Evolutionary conservation across 2,113 vertebrate genomes (phyloP), one percentile per base, ranked within the genome.

Genomic region (Phrynosoma blainvillii): DNA sequence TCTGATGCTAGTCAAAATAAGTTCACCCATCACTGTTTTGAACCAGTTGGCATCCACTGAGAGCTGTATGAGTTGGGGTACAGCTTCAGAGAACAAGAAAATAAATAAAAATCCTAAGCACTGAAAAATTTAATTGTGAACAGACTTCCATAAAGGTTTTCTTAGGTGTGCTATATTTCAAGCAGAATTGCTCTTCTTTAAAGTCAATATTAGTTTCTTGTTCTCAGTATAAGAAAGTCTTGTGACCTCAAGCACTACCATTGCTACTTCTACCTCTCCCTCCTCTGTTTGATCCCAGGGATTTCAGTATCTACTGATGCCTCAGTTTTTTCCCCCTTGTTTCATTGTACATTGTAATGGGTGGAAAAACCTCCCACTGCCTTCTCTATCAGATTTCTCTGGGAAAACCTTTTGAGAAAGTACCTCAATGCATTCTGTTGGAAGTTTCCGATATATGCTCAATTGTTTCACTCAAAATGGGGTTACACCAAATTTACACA

Each of bases 401-500:
- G 9, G 70, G 68, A 6, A 2, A 3, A 87, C 81, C 2, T 74
- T 16, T 84, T 1, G 84, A 20, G 0, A 47, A 0, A 0, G 0
- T 84, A 21, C 82, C 84, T 89, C 12, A 32, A 30, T 36, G 14
- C 10, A 47, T 66, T 77, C 18, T 78, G 4, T 36, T 0, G 32
- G 5, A 40, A 66, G 36, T 10, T 90, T 52, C 83, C 88, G 84
- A 73, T 20, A 68, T 40, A 71, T 0, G 83, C 81, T 32, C 80
- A 62, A 7, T 5, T 79, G 6, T 86, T 87, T 88, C 11, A 36
- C 74, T 18, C 87, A 62, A n/a, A 52, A 23, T 65, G 82, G 11
- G 82, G 36, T 66, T 92, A 84, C 92, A 92, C 65, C n/a, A 91
- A 80, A 93, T 91, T 42, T 25, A 82, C 79, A 36, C 66, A 93